These are phyloP conservation scores for Andrena flavipes DNA, from an alignment of 2,888 invertebrate genomes.

Conservation along the genomic window DNA sequence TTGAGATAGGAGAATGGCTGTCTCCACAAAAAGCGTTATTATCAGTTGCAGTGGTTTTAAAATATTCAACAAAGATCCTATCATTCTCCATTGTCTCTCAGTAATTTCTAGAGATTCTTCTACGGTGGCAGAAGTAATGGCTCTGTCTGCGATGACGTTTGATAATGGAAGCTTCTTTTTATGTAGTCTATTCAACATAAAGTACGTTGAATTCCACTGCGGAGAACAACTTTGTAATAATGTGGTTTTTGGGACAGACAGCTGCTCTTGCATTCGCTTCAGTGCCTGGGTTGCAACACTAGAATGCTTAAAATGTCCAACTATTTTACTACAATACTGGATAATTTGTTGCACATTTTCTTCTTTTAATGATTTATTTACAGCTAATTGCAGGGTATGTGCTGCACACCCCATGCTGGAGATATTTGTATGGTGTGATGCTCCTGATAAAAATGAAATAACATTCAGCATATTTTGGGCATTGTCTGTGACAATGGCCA, in stretches of 20 bases:
- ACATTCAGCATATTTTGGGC: not conserved
- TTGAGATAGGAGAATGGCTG: constrained; percentile 13
- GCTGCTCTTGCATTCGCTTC: not conserved
- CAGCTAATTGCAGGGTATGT: too few relatives aligned
- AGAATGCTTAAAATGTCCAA: constrained; percentile 45
- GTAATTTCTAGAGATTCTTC: constrained; percentile 32
- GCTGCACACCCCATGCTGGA: not conserved
- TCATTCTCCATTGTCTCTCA: constrained; percentile 28
- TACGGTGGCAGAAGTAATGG: constrained; percentile 28
- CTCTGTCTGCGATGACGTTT: constrained; percentile 41
- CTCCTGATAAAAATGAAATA: not conserved
- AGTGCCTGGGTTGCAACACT: constrained; percentile 38
- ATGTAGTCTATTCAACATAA: constrained; percentile 38
- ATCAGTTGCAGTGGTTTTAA: constrained; percentile 29
- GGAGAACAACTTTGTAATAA: constrained; percentile 48
- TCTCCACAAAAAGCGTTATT: constrained; percentile 38
- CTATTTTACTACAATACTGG: constrained; percentile 25
- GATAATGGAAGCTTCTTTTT: constrained; percentile 32
- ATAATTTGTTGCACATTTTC: not conserved
- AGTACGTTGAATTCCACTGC: constrained; percentile 1
- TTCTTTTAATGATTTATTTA: constrained; percentile 20
- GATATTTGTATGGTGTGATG: not conserved
- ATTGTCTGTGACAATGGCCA: constrained; percentile 2
- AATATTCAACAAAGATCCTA: constrained; percentile 27
- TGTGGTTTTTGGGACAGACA: constrained; percentile 8